Evolutionary conservation across 2,888 invertebrate species (phyloP).

Genomic region (Tenthredo scrophulariae): DNA sequence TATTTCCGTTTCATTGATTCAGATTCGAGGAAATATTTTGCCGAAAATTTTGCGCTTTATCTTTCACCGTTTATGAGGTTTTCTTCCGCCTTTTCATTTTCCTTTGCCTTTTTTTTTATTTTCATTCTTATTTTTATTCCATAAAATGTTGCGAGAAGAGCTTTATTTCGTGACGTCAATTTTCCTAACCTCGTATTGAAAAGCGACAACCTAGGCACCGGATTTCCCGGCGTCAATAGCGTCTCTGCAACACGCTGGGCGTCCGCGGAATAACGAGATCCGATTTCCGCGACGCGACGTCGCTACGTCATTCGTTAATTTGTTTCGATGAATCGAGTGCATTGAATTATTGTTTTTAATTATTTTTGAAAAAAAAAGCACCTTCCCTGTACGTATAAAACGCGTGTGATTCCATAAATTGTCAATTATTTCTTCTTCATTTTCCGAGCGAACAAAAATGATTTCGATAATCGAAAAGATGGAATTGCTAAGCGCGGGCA

Average conservation of each 20-base stretch:
- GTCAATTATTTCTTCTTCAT: not conserved
- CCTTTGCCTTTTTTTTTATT: not conserved
- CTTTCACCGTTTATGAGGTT: not conserved
- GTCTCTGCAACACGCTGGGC: not conserved
- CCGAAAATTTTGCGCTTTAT: not conserved
- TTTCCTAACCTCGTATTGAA: not conserved
- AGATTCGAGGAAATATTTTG: no score
- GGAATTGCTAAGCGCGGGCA: not conserved
- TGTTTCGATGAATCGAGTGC: not conserved
- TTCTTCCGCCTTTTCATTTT: not conserved
- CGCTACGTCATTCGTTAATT: not conserved
- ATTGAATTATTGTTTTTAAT: not conserved
- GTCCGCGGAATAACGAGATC: constrained; percentile 30
- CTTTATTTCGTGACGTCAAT: not conserved
- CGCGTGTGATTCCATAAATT: not conserved
- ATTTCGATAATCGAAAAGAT: not conserved
- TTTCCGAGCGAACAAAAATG: not conserved
- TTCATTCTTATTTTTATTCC: no score
- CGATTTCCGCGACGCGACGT: not conserved
- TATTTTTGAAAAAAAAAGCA: not conserved
- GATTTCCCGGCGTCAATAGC: constrained; percentile 30
- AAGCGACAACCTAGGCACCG: constrained; percentile 15
- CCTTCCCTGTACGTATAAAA: no score
- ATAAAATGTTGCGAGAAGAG: not conserved
- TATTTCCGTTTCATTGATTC: not conserved